Evolutionary conservation across 1,140 invertebrate genomes (phyloP).

Genomic region (Phymorhynchus buccinoides): DNA sequence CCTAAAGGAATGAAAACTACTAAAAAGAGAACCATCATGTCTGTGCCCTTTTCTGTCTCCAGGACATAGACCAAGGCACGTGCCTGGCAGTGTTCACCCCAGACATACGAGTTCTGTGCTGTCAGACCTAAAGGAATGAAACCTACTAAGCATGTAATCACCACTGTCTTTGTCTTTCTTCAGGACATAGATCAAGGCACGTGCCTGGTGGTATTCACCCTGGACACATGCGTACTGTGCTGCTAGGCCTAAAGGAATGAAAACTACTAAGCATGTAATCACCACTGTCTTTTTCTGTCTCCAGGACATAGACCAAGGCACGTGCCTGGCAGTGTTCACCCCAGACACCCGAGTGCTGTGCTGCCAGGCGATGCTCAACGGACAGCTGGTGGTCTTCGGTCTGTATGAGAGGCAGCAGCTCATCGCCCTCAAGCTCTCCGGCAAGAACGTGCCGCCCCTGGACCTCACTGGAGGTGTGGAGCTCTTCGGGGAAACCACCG

Average conservation of each 20-base stretch:
- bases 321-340: conserved; percentile 85
- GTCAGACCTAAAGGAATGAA: no score
- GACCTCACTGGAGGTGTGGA: conserved; percentile 56
- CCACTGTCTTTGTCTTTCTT: no score
- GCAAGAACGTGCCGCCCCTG: conserved; percentile 45
- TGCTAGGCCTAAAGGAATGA: no score
- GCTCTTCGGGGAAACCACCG: conserved; percentile 65
- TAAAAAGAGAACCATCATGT: no score
- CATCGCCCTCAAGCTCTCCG: conserved; percentile 76
- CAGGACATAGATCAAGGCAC: conserved; percentile 75
- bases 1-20: no score
- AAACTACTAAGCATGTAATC: no score
- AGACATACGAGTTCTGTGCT: no score
- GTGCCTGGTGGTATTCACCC: conserved; percentile 85
- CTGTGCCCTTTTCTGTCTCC: no score
- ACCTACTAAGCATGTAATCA: no score
- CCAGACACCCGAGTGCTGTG: conserved; percentile 83
- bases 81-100: no score
- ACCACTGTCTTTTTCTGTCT: no score
- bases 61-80: no score
- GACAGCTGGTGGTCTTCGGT: conserved; percentile 81
- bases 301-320: conserved; percentile 74
- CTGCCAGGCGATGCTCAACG: conserved; percentile 83
- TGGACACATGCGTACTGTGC: conserved; percentile 82
- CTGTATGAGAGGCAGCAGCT: conserved; percentile 76